These are phyloP conservation scores for Platorchestia sp. DNA, from an alignment of 1,140 invertebrate species.

Conservation along the genomic window DNA sequence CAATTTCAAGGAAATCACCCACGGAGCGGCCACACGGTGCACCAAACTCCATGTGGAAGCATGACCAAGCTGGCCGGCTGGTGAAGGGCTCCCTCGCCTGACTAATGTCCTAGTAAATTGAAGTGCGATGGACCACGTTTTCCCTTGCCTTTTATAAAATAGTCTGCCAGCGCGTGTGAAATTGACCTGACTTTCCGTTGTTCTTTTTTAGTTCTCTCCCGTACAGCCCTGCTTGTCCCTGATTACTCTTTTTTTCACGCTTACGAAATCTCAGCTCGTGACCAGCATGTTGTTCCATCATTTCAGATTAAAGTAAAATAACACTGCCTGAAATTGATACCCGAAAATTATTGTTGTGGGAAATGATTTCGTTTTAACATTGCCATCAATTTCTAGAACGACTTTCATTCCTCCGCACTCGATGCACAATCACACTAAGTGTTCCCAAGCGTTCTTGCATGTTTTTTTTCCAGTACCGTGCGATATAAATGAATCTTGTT, in stretches of 20 bases:
- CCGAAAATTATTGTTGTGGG: neutral
- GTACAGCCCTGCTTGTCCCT: neutral
- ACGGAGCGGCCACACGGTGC: neutral
- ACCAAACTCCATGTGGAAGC: neutral
- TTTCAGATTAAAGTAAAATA: neutral
- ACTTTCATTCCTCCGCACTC: neutral
- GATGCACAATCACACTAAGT: too few species aligned
- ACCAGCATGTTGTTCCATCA: neutral
- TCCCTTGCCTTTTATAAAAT: conserved; percentile 42
- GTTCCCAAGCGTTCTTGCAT: too few species aligned
- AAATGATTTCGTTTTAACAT: neutral
- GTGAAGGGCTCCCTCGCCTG: neutral
- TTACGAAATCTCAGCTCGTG: neutral
- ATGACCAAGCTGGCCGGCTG: neutral
- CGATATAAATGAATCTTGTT: too few species aligned
- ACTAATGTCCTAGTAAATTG: conserved; percentile 50
- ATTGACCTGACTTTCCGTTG: neutral
- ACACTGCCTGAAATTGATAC: neutral
- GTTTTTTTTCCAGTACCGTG: too few species aligned
- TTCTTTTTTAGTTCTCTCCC: neutral
- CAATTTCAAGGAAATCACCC: neutral
- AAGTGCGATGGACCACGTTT: conserved; percentile 53
- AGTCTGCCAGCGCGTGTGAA: conserved; percentile 36
- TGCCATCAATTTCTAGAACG: neutral
- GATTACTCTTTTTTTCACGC: neutral